Percentiles rank a stretch among this genome's conserved stretches.
These are phyloP conservation scores for Rhea americana DNA, from an alignment of 2,113 vertebrate species.

Conservation along the genomic window DNA sequence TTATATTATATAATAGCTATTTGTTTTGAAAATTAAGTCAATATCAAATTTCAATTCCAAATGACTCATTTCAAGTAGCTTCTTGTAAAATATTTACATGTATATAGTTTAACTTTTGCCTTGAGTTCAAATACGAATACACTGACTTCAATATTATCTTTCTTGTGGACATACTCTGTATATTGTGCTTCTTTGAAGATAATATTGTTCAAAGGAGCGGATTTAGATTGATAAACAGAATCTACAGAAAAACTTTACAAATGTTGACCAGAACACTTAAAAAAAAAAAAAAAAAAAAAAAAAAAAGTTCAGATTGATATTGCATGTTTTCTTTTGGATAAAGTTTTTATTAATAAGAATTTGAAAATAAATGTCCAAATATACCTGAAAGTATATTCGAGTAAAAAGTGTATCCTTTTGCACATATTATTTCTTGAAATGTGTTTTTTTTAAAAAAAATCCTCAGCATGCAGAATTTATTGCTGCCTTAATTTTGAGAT, in stretches of 20 bases:
- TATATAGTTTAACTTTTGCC: background rate
- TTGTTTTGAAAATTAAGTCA: background rate
- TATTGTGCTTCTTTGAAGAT: background rate
- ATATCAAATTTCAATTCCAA: background rate
- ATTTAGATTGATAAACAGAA: background rate
- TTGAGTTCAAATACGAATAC: background rate
- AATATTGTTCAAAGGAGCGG: background rate
- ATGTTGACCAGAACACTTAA: background rate
- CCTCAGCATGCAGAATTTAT: background rate
- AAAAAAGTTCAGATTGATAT: background rate
- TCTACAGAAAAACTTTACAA: background rate
- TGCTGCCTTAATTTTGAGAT: background rate
- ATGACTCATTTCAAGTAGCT: background rate
- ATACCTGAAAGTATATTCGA: background rate
- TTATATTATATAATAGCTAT: background rate
- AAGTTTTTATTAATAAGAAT: background rate
- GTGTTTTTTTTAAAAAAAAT: background rate
- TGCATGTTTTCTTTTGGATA: background rate
- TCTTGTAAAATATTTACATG: background rate
- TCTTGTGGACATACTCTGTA: background rate
- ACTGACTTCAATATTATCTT: background rate
- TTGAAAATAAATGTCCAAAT: background rate
- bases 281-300: no score
- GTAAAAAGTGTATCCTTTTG: background rate
- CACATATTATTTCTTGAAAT: background rate